Evolutionary conservation across 1,140 invertebrate species (phyloP), one percentile per base, ranked within the genome.

Genomic region (Harpegnathos saltator): DNA sequence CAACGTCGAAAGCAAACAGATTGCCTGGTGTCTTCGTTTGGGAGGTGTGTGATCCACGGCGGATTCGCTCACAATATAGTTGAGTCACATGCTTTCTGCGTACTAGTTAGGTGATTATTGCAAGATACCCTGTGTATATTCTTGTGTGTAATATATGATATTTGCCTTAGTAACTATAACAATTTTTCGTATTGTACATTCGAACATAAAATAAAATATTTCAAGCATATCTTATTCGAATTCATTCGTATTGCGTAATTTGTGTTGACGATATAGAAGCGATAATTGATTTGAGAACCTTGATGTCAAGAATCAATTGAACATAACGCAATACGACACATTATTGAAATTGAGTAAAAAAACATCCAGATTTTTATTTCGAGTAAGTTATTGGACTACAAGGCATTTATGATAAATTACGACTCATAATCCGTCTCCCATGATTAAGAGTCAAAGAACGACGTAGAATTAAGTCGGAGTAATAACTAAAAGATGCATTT

Each of bases 11-110:
- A 2, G 85, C 72, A 2, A 94, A 92, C 33, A 91, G 92, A 90
- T 52, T 94, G 19, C 93, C 94, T 0, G 80, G 85, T 5, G 87
- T 84, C 17, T 94, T 93, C 50, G 88, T 71, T 0, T 94, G 93
- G 93, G 90, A 94, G 62, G 66, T 93, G 1, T 77, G 74, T 1
- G 65, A 72, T 22, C 83, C 90, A 12, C 61, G 74, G n/a, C 54
- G 59, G 65, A 58, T 50, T 12, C 69, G 72, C 12, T 54, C 68
- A 71, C 68, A 68, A 56, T 73, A 1, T 84, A 26, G 3, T 19
- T 80, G 24, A 84, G 68, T 62, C 44, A 5, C 5, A 33, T 33
- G 29, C 5, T 1, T 33, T 33, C 15, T 50, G 15, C 5, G 2
- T 61, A 63, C 5, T 44, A 11, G 48, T 74, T 24, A 52, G n/a